Conservation (phyloP, 2,888 invertebrate species). For the Patella pellucida region DNA sequence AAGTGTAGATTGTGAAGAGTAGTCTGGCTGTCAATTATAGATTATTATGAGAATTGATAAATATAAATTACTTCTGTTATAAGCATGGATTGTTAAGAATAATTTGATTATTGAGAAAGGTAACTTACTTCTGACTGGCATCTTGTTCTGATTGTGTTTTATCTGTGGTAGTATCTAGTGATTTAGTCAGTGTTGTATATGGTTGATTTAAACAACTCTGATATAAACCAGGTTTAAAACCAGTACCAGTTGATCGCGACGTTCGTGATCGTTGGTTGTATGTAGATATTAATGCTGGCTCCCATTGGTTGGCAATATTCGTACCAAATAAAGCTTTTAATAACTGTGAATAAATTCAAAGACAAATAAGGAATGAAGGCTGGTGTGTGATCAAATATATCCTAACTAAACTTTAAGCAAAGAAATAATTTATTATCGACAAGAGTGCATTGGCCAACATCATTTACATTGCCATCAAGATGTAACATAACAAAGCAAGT, state of each 20-base stretch:
- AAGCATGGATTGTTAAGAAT: too few species aligned
- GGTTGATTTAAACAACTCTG: constrained; percentile 70
- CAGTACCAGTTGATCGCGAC: constrained; percentile 50
- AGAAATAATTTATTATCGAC: too few species aligned
- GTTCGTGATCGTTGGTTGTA: constrained; percentile 37
- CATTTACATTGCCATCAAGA: too few species aligned
- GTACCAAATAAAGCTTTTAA: constrained; percentile 82
- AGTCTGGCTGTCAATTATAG: too few species aligned
- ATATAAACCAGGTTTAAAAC: constrained; percentile 68
- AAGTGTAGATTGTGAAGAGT: too few species aligned
- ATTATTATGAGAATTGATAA: too few species aligned
- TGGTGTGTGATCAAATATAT: too few species aligned
- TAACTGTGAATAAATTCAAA: constrained; percentile 65
- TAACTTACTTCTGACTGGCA: constrained; percentile 54
- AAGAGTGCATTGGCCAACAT: too few species aligned
- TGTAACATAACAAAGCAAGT: too few species aligned
- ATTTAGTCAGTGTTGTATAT: constrained; percentile 71
- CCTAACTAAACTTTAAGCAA: too few species aligned
- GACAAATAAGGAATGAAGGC: constrained; percentile 4
- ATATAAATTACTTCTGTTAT: too few species aligned
- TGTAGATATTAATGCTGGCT: constrained; percentile 45
- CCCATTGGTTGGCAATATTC: constrained; percentile 76
- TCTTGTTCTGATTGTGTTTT: constrained; percentile 54
- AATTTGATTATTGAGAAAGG: neutral
- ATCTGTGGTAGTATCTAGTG: constrained; percentile 61